Base-by-base conservation (phyloP, 2,888 invertebrate species). In the Ormyrus labotus region DNA sequence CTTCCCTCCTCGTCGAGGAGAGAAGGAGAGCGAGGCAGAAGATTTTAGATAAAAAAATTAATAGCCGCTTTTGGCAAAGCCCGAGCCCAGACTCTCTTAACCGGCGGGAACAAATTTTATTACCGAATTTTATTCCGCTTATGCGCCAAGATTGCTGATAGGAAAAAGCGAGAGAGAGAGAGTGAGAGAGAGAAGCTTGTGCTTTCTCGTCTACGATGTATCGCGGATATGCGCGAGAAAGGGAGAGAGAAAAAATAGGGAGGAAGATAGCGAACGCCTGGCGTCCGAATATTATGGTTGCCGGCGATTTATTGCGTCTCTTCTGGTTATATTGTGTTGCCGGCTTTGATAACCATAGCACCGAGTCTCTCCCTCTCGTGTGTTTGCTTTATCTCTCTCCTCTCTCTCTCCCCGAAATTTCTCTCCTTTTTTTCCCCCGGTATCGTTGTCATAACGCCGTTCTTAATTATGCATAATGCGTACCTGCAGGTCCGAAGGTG, bases 41-140 rank as follows among this genome's bases (percentile, higher is more conserved):
- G 89, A 90, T 90, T 84, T 70, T 81, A 88, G 90, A 90, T 90
- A 90, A 90, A 88, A 84, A 88, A 89, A 90, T 90, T 90, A 90
- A 90, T 90, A 90, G 90, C 86, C 85, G 88, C 89, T 88, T 89
- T 90, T 90, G 89, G 90, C 90, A 88, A 84, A 83, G 82, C 80
- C 81, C 83, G 53, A 78, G 79, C 78, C 73, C 82, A 57, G 72
- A 74, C 78, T 67, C 34, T 34, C 86, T 86, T 87, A 89, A 89
- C 88, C 88, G 88, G 87, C 89, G 87, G 89, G 89, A 89, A 89
- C 88, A 89, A 90, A 90, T 90, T 90, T 90, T 90, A 90, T 90
- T 90, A 90, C 87, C 87, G 86, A 90, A 90, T 90, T 90, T 90
- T 90, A 87, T 88, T 88, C 86, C 83, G 83, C 84, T 84, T 82